Conservation (phyloP, 1,140 invertebrate genomes). For the Drosophila ercepeae region DNA sequence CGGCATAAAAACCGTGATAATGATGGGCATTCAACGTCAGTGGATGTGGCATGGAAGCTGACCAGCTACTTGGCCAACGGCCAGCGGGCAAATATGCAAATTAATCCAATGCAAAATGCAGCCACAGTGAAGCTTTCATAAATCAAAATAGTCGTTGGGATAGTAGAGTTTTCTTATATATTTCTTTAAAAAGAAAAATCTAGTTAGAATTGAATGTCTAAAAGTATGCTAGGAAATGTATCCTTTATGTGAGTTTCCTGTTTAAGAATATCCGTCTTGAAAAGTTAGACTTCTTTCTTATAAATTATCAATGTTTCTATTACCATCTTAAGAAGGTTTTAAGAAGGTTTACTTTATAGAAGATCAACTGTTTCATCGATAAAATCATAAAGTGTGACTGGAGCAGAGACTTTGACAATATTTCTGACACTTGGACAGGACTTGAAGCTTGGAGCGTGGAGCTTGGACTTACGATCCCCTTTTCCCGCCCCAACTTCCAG, state of each 20-base stretch:
- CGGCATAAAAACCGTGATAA: slow-evolving; percentile 54
- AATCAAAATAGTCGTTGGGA: background rate
- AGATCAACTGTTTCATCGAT: slow-evolving; percentile 27
- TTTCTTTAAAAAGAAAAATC: too few species aligned
- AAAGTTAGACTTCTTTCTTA: too few species aligned
- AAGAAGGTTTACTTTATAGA: slow-evolving; percentile 15
- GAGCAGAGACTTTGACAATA: slow-evolving; percentile 56
- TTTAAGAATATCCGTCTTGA: too few species aligned
- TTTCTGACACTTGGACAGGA: slow-evolving; percentile 67
- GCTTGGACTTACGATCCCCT: too few species aligned
- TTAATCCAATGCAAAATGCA: slow-evolving; percentile 11
- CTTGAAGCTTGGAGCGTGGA: slow-evolving; percentile 16
- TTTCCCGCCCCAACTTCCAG: background rate
- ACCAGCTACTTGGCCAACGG: slow-evolving; percentile 11
- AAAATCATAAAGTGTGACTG: slow-evolving; percentile 50
- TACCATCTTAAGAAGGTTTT: too few species aligned
- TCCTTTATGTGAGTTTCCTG: too few species aligned
- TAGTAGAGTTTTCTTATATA: background rate
- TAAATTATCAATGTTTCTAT: too few species aligned
- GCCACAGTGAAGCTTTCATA: slow-evolving; percentile 8
- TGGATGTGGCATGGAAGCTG: slow-evolving; percentile 7
- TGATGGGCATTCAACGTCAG: slow-evolving; percentile 40
- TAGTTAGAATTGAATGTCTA: background rate
- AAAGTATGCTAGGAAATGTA: background rate
- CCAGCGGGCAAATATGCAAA: slow-evolving; percentile 33